Conservation (phyloP, 2,888 invertebrate genomes). For the Nemotelus nigrinus region DNA sequence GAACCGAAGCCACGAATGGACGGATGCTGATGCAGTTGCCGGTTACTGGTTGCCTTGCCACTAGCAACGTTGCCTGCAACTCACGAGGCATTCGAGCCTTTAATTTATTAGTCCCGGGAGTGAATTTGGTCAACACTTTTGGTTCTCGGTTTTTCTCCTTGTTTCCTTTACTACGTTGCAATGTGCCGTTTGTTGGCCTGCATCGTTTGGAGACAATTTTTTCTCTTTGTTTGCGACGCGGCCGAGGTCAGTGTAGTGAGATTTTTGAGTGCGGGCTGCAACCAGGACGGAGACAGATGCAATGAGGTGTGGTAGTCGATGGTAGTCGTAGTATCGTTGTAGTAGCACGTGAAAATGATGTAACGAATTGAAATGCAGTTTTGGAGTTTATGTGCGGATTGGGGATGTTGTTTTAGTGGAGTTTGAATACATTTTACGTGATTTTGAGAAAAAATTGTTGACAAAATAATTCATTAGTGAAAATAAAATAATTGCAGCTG, state of each 20-base stretch:
- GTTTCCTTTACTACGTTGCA: not conserved
- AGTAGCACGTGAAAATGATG: constrained; percentile 36
- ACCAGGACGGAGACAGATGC: too few relatives aligned
- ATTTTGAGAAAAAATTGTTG: too few relatives aligned
- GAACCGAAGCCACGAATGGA: not conserved
- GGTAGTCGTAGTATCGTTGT: not conserved
- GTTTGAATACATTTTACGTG: too few relatives aligned
- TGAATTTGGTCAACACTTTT: constrained; percentile 43
- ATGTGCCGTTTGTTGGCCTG: not conserved
- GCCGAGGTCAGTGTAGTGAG: too few relatives aligned
- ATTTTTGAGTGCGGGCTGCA: too few relatives aligned
- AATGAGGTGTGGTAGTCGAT: not conserved
- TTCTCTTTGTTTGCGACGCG: too few relatives aligned
- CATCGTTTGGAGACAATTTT: too few relatives aligned
- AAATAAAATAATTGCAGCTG: too few relatives aligned
- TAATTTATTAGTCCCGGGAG: constrained; percentile 42
- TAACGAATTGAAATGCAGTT: constrained; percentile 34
- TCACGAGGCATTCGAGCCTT: constrained; percentile 25
- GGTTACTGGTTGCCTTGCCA: not conserved
- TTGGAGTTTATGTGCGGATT: not conserved
- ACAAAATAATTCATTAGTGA: too few relatives aligned
- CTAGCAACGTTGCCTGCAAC: not conserved
- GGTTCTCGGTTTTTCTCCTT: not conserved
- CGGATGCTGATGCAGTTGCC: not conserved
- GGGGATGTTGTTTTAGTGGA: too few relatives aligned